These are phyloP conservation scores for Homarus gammarus DNA, from an alignment of 2,888 invertebrate genomes.

Conservation along the genomic window DNA sequence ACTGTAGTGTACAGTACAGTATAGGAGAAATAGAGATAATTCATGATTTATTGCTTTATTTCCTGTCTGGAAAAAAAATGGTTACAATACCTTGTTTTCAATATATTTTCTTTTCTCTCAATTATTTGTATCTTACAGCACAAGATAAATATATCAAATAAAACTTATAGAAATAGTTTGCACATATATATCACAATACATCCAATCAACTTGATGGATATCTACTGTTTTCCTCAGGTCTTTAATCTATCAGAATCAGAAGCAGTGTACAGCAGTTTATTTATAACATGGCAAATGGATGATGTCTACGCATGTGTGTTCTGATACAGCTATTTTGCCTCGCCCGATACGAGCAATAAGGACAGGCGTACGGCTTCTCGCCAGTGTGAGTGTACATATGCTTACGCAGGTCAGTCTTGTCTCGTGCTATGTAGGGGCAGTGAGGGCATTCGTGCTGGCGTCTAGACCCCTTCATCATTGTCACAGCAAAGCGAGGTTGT, in stretches of 20 bases:
- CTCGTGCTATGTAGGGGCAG: constrained; percentile 69
- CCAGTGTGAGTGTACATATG: constrained; percentile 74
- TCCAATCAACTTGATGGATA: not conserved
- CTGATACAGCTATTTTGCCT: constrained; percentile 64
- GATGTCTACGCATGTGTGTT: constrained; percentile 65
- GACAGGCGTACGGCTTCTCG: constrained; percentile 72
- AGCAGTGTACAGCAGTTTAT: too few relatives aligned
- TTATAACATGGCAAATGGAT: constrained; percentile 42
- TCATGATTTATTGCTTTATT: not conserved
- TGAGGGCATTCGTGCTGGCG: constrained; percentile 49
- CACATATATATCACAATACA: not conserved
- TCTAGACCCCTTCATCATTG: constrained; percentile 28
- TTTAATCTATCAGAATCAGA: not conserved
- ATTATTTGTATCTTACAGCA: not conserved
- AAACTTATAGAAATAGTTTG: not conserved
- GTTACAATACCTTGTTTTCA: not conserved
- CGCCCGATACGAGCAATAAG: constrained; percentile 66
- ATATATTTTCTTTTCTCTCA: not conserved
- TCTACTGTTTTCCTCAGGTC: not conserved
- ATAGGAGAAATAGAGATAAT: too few relatives aligned
- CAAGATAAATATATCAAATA: not conserved
- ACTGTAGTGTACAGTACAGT: too few relatives aligned
- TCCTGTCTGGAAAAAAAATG: not conserved
- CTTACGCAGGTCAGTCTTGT: constrained; percentile 72
- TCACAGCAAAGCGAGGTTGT: constrained; percentile 34